Base-by-base conservation (phyloP, 2,888 invertebrate species). In the Drosophila eohydei region DNA sequence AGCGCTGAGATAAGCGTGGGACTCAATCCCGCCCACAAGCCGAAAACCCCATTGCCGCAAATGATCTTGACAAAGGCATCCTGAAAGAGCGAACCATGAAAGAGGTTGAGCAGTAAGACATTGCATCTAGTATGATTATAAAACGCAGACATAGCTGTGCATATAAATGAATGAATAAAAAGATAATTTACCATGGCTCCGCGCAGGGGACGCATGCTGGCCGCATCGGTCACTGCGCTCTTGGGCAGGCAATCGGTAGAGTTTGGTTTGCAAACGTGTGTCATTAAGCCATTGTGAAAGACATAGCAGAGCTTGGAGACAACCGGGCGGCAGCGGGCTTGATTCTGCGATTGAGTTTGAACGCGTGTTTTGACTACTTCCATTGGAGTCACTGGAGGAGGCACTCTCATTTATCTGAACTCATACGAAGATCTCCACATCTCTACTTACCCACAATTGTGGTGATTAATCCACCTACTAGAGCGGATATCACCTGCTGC, bases 281-380 rank as follows among this genome's bases (percentile, higher is more conserved):
- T 99, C 98, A 99, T 99, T 11, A 99, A 93, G 1, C 99, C 99
- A 94, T 99, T 99, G 92, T 98, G 98, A 92, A 98, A 99, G 36
- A 99, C 93, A 92, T 97, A 98, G 93, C 98, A 98, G 92, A 96
- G 96, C 83, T 97, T 96, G 14, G 95, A 95, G 7, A 95, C 93
- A 77, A 96, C 92, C 0, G 96, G 95, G 86, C 96, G 97, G 89
- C 97, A 96, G 0, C 74, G 88, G 6, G 65, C 14, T 3, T 61
- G 30, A 9, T 36, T 51, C 92, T 99, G 98, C 3, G 97, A 95
- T 93, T 99, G 80, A 0, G 70, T 75, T 36, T 77, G 99, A 28
- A 99, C 94, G 59, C 99, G 95, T 76, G 98, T 98, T 94, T 99
- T 99, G 0, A 99, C 97, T 14, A 99, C 99, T 94, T 99, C 99